Evolutionary conservation across 1,140 invertebrate genomes (phyloP).

Genomic region (Cotesia typhae): DNA sequence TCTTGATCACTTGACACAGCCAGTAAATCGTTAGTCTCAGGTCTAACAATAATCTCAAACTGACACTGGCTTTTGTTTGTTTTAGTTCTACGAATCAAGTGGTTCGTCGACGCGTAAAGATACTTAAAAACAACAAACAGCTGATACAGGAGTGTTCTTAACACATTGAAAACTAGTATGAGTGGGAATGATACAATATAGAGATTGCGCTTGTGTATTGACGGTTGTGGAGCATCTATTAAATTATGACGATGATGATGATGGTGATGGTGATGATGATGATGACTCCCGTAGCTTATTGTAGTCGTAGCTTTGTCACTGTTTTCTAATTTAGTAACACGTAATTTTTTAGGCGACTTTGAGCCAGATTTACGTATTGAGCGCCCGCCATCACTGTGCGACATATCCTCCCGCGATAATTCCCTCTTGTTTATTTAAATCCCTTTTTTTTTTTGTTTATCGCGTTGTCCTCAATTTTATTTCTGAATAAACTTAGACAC

Average conservation of each 20-base stretch:
- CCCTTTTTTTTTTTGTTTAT: background rate
- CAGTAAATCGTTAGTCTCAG: constrained; percentile 58
- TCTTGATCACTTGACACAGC: constrained; percentile 62
- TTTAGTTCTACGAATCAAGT: constrained; percentile 73
- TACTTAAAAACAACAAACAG: constrained; percentile 86
- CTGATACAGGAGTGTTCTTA: constrained; percentile 82
- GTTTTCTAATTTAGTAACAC: constrained; percentile 62
- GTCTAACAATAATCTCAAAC: constrained; percentile 60
- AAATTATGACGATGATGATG: constrained; percentile 50
- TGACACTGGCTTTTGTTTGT: constrained; percentile 65
- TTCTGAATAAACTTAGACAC: background rate
- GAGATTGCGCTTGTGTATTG: constrained; percentile 85
- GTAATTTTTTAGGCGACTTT: constrained; percentile 64
- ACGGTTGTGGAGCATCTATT: constrained; percentile 67
- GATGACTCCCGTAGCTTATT: constrained; percentile 54
- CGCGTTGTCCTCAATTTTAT: background rate
- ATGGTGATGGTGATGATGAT: constrained; percentile 55
- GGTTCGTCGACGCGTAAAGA: constrained; percentile 79
- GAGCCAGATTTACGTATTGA: constrained; percentile 63
- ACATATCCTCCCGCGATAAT: constrained; percentile 55
- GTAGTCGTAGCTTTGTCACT: constrained; percentile 59
- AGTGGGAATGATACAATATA: constrained; percentile 86
- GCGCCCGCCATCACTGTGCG: constrained; percentile 67
- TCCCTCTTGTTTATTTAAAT: constrained; percentile 32
- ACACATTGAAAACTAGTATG: constrained; percentile 83